Conservation (phyloP, 2,113 vertebrate species). For the Morone saxatilis region DNA sequence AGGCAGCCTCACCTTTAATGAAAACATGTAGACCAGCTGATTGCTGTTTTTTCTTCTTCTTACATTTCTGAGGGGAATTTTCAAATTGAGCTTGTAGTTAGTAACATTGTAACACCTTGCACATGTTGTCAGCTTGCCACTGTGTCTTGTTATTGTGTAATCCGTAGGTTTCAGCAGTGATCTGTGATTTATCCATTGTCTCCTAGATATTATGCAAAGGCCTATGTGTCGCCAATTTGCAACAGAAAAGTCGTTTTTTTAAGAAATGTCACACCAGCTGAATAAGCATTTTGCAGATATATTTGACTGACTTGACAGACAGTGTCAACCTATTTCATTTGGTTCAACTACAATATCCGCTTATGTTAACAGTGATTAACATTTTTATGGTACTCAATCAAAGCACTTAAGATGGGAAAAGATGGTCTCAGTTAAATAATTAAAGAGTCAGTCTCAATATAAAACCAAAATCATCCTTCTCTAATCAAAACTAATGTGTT, state of each 20-base stretch:
- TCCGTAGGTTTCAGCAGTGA: background rate
- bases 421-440: background rate
- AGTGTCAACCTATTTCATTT: background rate
- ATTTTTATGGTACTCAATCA: background rate
- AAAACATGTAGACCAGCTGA: constrained; percentile 38
- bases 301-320: too few relatives aligned
- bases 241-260: background rate
- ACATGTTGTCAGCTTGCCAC: background rate
- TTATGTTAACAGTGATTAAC: background rate
- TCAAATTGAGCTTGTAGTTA: background rate
- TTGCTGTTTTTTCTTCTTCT: constrained; percentile 3
- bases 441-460: background rate
- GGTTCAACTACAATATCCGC: background rate
- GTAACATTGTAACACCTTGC: background rate
- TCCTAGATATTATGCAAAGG: background rate
- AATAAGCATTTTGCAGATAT: too few relatives aligned
- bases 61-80: background rate
- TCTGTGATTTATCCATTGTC: background rate
- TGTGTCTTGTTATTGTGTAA: background rate
- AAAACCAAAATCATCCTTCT: too few relatives aligned
- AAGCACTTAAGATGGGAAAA: background rate
- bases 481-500: background rate
- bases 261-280: background rate
- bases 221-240: too few relatives aligned
- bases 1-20: constrained; percentile 65